A percentile compares a stretch with the other conserved stretches of the same genome.
These are phyloP conservation scores for Orthonyx spaldingii DNA, from an alignment of 2,113 vertebrate species.

Conservation along the genomic window DNA sequence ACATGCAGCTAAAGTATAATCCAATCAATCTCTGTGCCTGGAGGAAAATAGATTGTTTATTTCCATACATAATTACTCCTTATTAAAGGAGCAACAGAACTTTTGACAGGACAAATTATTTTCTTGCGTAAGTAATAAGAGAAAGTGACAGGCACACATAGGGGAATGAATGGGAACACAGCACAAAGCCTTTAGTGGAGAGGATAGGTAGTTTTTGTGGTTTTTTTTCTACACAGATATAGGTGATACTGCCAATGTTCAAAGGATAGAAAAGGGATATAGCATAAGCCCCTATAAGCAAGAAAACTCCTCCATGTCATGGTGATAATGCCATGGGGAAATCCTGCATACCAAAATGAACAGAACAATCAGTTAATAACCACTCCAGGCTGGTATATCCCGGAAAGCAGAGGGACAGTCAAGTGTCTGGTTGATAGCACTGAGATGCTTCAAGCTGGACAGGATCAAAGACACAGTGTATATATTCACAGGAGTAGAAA, in stretches of 20 bases:
- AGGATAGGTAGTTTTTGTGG: background rate
- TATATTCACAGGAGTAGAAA: background rate
- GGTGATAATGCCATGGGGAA: background rate
- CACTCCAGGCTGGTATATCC: background rate
- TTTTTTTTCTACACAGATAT: background rate
- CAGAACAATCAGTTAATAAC: background rate
- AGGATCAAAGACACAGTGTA: background rate
- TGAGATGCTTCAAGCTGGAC: background rate
- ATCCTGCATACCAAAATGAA: background rate
- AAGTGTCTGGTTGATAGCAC: background rate
- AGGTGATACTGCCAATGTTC: background rate
- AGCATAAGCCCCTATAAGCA: background rate
- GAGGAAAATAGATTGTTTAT: constrained; percentile 13
- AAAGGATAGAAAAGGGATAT: background rate
- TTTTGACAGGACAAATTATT: constrained; percentile 22
- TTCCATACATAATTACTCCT: constrained; percentile 29
- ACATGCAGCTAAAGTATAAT: background rate
- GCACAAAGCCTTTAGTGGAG: background rate
- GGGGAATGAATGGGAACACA: background rate
- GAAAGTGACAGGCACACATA: background rate
- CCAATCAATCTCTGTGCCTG: background rate
- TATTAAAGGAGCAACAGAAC: constrained; percentile 39
- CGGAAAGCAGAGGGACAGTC: background rate
- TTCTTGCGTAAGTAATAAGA: background rate
- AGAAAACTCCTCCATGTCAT: background rate